phyloP scores from a whole-genome alignment of 2,888 invertebrate genomes.

The Nemotelus nigrinus region DNA sequence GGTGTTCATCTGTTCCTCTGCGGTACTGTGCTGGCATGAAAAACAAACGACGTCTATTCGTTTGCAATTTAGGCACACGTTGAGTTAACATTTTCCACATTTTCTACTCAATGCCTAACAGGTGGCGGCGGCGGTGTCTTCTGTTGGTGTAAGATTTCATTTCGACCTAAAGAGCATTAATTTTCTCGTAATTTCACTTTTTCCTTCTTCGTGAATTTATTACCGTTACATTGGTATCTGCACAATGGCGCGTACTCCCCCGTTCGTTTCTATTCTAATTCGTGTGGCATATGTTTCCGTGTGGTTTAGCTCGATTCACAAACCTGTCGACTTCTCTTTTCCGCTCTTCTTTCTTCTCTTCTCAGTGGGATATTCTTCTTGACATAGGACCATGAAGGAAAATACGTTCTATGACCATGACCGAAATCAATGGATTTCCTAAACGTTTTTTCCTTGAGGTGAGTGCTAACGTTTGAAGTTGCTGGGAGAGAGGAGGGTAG shows the following conservation, averaged over 20 bases:
- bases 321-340: no score
- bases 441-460: conserved; percentile 1
- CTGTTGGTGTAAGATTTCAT: conserved; percentile 22
- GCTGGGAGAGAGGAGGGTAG: neutral
- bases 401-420: conserved; percentile 16
- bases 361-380: neutral
- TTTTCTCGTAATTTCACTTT: conserved; percentile 38
- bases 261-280: neutral
- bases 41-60: neutral
- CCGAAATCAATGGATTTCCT: conserved; percentile 39
- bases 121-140: conserved; percentile 22
- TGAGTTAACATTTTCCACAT: conserved; percentile 24
- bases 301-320: no score
- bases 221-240: neutral
- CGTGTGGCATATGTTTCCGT: no score
- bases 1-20: neutral
- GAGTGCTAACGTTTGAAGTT: conserved; percentile 1
- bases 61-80: neutral
- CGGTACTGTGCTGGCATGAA: neutral
- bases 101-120: conserved; percentile 2
- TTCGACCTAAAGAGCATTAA: conserved; percentile 26
- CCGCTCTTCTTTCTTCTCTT: no score
- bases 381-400: neutral
- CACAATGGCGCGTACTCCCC: neutral
- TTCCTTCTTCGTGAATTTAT: conserved; percentile 22